phyloP scores from a whole-genome alignment of 2,888 invertebrate genomes.

The Hypselothyrea guttata region DNA sequence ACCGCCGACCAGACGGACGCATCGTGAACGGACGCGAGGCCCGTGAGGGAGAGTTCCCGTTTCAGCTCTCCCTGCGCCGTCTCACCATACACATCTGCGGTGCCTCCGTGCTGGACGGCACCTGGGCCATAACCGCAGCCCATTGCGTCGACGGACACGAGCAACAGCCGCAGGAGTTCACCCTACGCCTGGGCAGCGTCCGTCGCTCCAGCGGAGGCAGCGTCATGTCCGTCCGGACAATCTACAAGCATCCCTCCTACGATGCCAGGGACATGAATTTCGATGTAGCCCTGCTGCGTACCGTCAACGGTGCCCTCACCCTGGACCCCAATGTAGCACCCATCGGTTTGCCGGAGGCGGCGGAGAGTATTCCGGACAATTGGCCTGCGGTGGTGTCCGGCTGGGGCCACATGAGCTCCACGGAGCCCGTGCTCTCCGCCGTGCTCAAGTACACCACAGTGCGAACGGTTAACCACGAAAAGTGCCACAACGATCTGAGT shows the following conservation, averaged over 20 bases:
- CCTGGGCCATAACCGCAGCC: conserved; percentile 80
- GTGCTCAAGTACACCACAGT: conserved; percentile 76
- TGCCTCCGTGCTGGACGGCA: conserved; percentile 72
- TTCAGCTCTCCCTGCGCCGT: conserved; percentile 79
- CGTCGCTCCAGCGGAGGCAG: conserved; percentile 67
- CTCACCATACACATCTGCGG: conserved; percentile 77
- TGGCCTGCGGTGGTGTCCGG: conserved; percentile 71
- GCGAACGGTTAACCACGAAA: conserved; percentile 69
- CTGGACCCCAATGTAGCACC: conserved; percentile 60
- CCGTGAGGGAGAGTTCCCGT: conserved; percentile 74
- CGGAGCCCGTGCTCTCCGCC: conserved; percentile 64
- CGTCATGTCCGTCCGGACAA: conserved; percentile 63
- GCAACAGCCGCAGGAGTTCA: conserved; percentile 60
- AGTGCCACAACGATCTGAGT: conserved; percentile 63
- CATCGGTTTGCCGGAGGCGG: conserved; percentile 60
- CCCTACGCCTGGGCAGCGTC: conserved; percentile 71
- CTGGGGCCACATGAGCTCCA: conserved; percentile 79
- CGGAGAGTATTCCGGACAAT: conserved; percentile 53
- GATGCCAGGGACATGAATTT: conserved; percentile 77
- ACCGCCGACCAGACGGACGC: conserved; percentile 60
- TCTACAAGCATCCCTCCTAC: conserved; percentile 78
- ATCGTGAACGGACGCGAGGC: conserved; percentile 80
- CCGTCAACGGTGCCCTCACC: conserved; percentile 54
- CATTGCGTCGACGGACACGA: conserved; percentile 78
- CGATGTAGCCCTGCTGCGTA: conserved; percentile 77